phyloP scores from a whole-genome alignment of 2,113 vertebrate species.

The Alethe castanea region DNA sequence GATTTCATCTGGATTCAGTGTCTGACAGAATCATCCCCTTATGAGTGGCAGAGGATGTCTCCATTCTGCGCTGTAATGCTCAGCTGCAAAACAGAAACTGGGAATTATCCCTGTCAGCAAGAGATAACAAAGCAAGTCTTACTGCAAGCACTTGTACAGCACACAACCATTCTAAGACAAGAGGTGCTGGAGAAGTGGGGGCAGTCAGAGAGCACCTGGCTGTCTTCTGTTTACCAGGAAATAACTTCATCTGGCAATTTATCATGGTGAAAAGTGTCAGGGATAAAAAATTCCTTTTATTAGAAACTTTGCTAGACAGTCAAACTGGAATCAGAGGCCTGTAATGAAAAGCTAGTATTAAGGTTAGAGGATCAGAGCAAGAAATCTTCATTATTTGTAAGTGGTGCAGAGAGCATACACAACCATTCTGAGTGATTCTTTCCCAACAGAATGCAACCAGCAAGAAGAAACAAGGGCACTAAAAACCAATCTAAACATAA shows the following conservation, averaged over 20 bases:
- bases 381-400: neutral
- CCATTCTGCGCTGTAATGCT: neutral
- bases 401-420: neutral
- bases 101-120: neutral
- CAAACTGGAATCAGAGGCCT: neutral
- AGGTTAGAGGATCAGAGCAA: neutral
- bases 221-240: neutral
- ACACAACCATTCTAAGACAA: neutral
- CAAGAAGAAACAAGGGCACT: neutral
- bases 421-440: neutral
- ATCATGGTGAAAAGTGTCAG: neutral
- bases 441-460: neutral
- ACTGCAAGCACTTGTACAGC: fast-evolving
- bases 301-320: neutral
- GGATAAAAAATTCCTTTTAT: neutral
- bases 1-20: neutral
- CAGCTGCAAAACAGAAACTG: neutral
- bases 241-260: neutral
- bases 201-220: neutral
- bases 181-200: neutral
- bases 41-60: neutral
- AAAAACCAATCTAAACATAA: neutral
- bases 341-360: neutral
- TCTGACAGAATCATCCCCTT: neutral
- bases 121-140: neutral